phyloP scores from a whole-genome alignment of 2,113 vertebrate genomes.

The Pachycephala philippinensis region DNA sequence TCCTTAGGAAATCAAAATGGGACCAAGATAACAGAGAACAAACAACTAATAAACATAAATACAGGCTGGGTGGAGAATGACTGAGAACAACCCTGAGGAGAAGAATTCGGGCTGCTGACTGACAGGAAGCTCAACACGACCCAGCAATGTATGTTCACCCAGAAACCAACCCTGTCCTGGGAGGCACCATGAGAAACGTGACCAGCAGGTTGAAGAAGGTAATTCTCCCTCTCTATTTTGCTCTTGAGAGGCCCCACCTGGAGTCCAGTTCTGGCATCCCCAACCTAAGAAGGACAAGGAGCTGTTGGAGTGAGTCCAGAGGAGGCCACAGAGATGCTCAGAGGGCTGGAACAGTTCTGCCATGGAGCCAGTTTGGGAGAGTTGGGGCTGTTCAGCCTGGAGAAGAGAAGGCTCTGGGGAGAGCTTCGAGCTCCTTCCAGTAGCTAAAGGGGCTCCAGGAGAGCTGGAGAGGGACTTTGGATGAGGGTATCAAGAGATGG shows the following conservation, averaged over 20 bases:
- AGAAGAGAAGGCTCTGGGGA: not conserved
- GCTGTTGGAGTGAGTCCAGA: not conserved
- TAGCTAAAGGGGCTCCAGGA: not conserved
- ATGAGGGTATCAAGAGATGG: not conserved
- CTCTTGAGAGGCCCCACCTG: too few relatives aligned
- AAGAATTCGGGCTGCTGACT: not conserved
- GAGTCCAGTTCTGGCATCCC: not conserved
- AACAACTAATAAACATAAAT: not conserved
- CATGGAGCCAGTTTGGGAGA: not conserved
- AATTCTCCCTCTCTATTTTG: not conserved
- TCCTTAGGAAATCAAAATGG: not conserved
- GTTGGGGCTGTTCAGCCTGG: not conserved
- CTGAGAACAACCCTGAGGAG: not conserved
- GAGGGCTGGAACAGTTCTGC: not conserved
- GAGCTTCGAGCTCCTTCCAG: not conserved
- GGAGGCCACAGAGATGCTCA: not conserved
- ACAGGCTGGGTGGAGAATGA: not conserved
- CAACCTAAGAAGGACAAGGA: not conserved
- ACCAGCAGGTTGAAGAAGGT: not conserved
- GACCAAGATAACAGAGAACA: not conserved
- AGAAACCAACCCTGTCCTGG: not conserved
- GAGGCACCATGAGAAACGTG: rapidly evolving
- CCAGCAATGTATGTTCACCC: not conserved
- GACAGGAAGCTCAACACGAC: not conserved
- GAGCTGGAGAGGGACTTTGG: not conserved